These are phyloP conservation scores for Cephalotes varians DNA, from an alignment of 2,888 invertebrate genomes.

Conservation along the genomic window DNA sequence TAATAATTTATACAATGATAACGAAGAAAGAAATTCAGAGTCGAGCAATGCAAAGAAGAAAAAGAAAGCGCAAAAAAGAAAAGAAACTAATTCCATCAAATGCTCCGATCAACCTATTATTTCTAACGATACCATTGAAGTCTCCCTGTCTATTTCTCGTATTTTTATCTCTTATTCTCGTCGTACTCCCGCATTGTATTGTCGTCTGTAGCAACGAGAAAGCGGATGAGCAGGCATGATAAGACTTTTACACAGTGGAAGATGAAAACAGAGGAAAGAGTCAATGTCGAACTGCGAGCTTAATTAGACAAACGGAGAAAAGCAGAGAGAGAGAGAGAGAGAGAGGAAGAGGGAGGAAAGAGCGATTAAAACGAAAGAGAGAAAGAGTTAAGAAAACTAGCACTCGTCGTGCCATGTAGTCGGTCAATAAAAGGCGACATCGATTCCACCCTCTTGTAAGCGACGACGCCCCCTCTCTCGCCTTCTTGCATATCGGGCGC, in stretches of 20 bases:
- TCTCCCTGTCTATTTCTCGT: background rate
- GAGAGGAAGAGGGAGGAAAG: background rate
- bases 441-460: constrained; percentile 49
- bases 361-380: background rate
- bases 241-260: constrained; percentile 6
- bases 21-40: background rate
- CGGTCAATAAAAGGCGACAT: constrained; percentile 59
- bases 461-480: constrained; percentile 6
- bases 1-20: background rate
- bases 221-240: constrained; percentile 6
- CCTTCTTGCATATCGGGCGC: constrained; percentile 17
- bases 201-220: background rate
- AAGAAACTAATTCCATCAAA: constrained; percentile 32
- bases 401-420: constrained; percentile 34
- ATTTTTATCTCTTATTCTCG: constrained; percentile 12
- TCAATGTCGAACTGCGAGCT: background rate
- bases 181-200: constrained; percentile 14
- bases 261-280: constrained; percentile 6
- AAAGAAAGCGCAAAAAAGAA: background rate
- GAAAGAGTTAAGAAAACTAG: constrained; percentile 51
- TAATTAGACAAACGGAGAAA: constrained; percentile 25
- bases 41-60: background rate
- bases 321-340: background rate
- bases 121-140: constrained; percentile 33
- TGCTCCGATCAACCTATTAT: constrained; percentile 37